These are phyloP conservation scores for Scortum barcoo DNA, from an alignment of 2,113 vertebrate species.

Conservation along the genomic window DNA sequence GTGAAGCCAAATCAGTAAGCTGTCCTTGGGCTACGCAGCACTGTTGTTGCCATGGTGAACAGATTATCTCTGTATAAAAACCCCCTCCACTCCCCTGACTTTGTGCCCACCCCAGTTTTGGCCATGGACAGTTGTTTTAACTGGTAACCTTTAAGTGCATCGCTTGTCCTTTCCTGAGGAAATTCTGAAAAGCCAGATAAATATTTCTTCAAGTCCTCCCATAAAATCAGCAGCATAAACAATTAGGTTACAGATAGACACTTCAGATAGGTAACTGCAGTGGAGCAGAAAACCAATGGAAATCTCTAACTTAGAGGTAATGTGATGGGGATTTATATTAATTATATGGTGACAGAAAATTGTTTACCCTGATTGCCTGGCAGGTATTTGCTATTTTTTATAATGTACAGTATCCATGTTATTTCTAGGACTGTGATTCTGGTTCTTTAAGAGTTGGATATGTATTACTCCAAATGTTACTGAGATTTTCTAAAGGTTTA, in stretches of 20 bases:
- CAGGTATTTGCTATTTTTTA: not conserved
- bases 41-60: constrained; percentile 74
- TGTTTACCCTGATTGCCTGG: not conserved
- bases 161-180: constrained; percentile 9
- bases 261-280: not conserved
- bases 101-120: constrained; percentile 22
- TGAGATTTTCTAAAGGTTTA: too few species aligned
- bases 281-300: not conserved
- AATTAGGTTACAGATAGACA: constrained; percentile 2
- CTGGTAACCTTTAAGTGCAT: constrained; percentile 44
- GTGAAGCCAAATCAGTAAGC: constrained; percentile 57
- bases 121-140: constrained; percentile 47
- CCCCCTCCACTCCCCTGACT: constrained; percentile 32
- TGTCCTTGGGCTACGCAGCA: constrained; percentile 58
- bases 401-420: not conserved
- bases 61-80: constrained; percentile 58
- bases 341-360: not conserved
- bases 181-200: not conserved
- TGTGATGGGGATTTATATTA: not conserved
- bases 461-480: too few species aligned
- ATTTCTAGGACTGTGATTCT: not conserved
- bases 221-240: not conserved
- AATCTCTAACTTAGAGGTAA: not conserved
- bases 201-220: not conserved
- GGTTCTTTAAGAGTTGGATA: too few species aligned